phyloP scores from a whole-genome alignment of 2,888 invertebrate species.

The Neuroscelio doddi region DNA sequence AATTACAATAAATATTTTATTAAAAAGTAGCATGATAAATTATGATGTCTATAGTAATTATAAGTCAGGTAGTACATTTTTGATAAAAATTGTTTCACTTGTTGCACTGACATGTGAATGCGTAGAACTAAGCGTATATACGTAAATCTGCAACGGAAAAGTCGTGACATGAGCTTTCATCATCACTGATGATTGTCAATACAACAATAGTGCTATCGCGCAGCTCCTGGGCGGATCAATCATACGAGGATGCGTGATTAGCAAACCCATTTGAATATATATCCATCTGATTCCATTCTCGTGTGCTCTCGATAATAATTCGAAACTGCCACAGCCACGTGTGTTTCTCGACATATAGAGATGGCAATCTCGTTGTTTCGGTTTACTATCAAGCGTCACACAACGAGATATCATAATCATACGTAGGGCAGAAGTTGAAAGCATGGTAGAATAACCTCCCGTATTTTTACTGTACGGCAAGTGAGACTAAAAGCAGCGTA shows the following conservation, averaged over 20 bases:
- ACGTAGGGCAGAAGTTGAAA: not conserved
- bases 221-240: constrained; percentile 37
- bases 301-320: constrained; percentile 15
- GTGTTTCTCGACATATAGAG: constrained; percentile 22
- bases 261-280: constrained; percentile 45
- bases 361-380: constrained; percentile 25
- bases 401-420: constrained; percentile 22
- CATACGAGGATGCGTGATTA: constrained; percentile 41
- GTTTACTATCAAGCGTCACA: constrained; percentile 24
- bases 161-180: not conserved
- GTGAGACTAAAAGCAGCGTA: not conserved
- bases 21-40: too few species aligned
- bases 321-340: constrained; percentile 27
- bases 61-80: too few species aligned
- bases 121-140: too few species aligned
- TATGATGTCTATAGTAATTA: too few species aligned
- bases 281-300: constrained; percentile 23
- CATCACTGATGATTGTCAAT: constrained; percentile 19
- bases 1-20: too few species aligned
- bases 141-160: too few species aligned
- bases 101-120: too few species aligned
- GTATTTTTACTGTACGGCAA: not conserved
- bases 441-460: not conserved
- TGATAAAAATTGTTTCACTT: too few species aligned
- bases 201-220: constrained; percentile 45